These are phyloP conservation scores for Anadara kagoshimensis DNA, from an alignment of 1,140 invertebrate species.

Conservation along the genomic window DNA sequence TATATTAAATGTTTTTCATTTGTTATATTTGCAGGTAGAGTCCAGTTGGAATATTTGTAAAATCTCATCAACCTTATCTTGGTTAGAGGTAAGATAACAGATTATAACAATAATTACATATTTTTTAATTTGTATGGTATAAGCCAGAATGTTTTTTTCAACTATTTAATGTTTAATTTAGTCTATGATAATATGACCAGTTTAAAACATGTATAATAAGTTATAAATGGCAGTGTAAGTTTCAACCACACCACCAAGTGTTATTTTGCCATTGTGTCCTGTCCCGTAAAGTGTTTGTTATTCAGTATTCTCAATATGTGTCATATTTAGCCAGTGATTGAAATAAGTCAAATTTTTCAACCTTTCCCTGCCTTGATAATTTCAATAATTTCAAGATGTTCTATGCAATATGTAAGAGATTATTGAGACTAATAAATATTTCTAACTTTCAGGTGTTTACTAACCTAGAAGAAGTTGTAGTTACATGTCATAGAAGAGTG, in stretches of 20 bases:
- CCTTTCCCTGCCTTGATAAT: neutral
- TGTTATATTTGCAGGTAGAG: constrained; percentile 16
- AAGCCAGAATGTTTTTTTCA: too few relatives aligned
- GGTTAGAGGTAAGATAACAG: constrained; percentile 86
- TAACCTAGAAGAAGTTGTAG: constrained; percentile 79
- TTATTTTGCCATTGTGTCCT: too few relatives aligned
- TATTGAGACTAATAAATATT: too few relatives aligned
- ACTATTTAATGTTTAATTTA: too few relatives aligned
- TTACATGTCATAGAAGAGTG: constrained; percentile 82
- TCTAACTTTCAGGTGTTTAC: constrained; percentile 77
- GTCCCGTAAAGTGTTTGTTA: too few relatives aligned
- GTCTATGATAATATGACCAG: too few relatives aligned
- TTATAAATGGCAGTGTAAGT: too few relatives aligned
- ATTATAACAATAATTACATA: too few relatives aligned
- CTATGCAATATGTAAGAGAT: neutral
- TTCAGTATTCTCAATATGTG: too few relatives aligned
- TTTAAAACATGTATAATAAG: too few relatives aligned
- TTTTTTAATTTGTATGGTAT: too few relatives aligned
- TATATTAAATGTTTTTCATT: neutral
- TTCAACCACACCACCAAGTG: too few relatives aligned
- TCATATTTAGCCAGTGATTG: neutral
- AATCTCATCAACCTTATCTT: constrained; percentile 86
- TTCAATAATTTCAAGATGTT: neutral
- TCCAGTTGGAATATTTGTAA: constrained; percentile 87
- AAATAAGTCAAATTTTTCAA: neutral